Evolutionary conservation across 2,888 invertebrate genomes (phyloP).

Genomic region (Drosophila pseudotalamancana): DNA sequence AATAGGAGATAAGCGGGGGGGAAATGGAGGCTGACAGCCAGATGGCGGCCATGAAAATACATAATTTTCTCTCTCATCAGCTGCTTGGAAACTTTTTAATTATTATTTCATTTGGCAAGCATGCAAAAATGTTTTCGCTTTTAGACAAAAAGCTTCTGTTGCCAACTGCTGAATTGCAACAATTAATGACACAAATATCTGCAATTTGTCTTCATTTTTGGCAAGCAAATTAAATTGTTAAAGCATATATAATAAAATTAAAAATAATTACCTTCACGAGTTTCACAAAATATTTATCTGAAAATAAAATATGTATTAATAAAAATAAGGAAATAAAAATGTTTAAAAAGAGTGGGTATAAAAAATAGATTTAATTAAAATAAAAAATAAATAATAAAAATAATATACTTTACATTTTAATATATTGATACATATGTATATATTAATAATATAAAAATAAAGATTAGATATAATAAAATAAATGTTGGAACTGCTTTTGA

Average conservation of each 20-base stretch:
- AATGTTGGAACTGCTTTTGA: no score
- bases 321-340: no score
- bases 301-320: neutral
- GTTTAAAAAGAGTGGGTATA: no score
- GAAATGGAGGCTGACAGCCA: neutral
- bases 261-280: neutral
- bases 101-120: conserved; percentile 21
- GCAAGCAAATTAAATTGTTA: neutral
- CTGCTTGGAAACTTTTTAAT: conserved; percentile 42
- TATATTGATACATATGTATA: no score
- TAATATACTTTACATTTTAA: neutral
- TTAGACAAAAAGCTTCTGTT: neutral
- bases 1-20: no score
- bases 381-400: neutral
- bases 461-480: neutral
- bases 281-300: neutral
- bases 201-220: neutral
- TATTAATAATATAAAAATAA: neutral
- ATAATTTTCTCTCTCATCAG: conserved; percentile 2
- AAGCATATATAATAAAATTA: neutral
- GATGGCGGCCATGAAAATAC: conserved; percentile 4
- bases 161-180: neutral
- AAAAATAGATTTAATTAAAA: neutral
- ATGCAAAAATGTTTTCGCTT: neutral
- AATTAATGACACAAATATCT: neutral